Evolutionary conservation across 2,888 invertebrate species (phyloP), one percentile per base, ranked within the genome.

Genomic region (Orthosia gracilis): DNA sequence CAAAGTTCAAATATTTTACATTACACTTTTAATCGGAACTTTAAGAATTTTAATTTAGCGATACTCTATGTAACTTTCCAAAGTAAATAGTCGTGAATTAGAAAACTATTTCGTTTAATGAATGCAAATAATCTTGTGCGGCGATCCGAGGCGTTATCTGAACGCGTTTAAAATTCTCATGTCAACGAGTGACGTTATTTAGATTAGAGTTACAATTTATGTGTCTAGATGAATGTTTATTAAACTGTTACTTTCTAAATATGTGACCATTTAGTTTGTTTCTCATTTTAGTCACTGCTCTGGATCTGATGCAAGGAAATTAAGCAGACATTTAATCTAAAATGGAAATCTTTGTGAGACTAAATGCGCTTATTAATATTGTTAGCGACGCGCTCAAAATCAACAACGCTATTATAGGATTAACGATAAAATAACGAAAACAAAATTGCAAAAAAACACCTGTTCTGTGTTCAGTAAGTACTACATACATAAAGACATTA

Each of bases 51-150:
- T 23, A 69, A 71, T 69, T 64, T 13, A 67, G 31, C 61, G 15
- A 45, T 57, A 79, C 61, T 67, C 47, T 62, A 62, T 75, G 67
- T 78, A 50, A 67, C 54, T 85, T 73, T 75, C 3, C 4, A 31
- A 79, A 79, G 70, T 73, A 61, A 64, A 74, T 63, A 78, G 52
- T 71, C 23, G 40, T 57, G 75, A 73, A 83, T 78, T 76, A 79
- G 70, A 79, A 78, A 83, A 84, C 83, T 85, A 83, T 83, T 85
- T 67, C 17, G 73, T 31, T 84, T 55, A 84, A 83, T 80, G 69
- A 80, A 71, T 54, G 26, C 63, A 69, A 76, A 74, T 72, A 67
- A 72, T 73, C 50, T 71, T 26, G 31, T 45, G 52, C 59, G 62
- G 57, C 65, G 65, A 40, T 9, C 40, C 9, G 7, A 67, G n/a